These are phyloP conservation scores for Sycophila sp. DNA, from an alignment of 1,140 invertebrate species.

Conservation along the genomic window DNA sequence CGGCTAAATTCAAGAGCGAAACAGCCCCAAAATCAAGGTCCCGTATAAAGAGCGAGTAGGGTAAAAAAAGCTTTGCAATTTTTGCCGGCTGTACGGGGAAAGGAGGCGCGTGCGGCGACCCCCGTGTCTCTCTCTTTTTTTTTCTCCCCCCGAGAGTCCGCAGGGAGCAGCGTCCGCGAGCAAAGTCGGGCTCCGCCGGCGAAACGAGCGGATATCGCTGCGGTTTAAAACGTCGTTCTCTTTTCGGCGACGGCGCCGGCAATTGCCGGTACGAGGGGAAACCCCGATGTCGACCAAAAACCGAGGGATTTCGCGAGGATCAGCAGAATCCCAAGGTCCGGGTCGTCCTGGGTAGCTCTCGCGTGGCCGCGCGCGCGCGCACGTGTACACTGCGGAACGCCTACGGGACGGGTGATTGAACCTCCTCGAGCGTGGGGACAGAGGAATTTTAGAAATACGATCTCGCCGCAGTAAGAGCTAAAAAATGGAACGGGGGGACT, in stretches of 20 bases:
- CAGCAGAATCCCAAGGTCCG: conserved; percentile 54
- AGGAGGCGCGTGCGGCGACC: conserved; percentile 41
- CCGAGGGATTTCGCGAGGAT: conserved; percentile 54
- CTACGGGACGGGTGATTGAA: conserved; percentile 12
- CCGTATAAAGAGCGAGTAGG: background rate
- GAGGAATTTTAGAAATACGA: conserved; percentile 13
- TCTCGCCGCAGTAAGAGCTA: too few species aligned
- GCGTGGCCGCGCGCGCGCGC: background rate
- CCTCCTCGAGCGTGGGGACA: background rate
- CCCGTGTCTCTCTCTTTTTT: too few species aligned
- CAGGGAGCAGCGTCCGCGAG: conserved; percentile 44
- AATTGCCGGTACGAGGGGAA: conserved; percentile 49
- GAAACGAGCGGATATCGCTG: conserved; percentile 62
- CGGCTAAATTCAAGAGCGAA: too few species aligned
- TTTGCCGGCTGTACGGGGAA: conserved; percentile 40
- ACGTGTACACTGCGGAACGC: background rate
- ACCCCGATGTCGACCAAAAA: conserved; percentile 42
- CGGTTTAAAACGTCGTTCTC: conserved; percentile 63
- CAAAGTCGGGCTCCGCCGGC: conserved; percentile 42
- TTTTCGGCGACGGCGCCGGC: conserved; percentile 44
- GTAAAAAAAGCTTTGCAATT: conserved; percentile 51
- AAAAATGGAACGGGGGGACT: too few species aligned
- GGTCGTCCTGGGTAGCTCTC: too few species aligned
- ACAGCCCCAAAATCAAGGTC: background rate
- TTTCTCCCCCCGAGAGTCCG: conserved; percentile 50